Evolutionary conservation across 2,888 invertebrate species (phyloP).

Genomic region (Volucella inanis): DNA sequence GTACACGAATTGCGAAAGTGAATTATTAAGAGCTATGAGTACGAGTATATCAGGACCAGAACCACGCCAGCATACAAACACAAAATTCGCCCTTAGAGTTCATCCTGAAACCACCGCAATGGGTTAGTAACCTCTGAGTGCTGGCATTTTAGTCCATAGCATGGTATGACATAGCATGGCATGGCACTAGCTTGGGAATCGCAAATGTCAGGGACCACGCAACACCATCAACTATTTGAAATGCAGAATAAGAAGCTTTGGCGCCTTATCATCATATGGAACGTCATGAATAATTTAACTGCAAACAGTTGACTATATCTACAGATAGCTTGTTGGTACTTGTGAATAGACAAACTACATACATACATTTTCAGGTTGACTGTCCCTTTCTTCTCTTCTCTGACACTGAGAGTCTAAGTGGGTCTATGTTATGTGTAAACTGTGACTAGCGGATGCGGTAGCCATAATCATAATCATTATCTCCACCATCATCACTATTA

Average conservation of each 20-base stretch:
- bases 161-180: too few relatives aligned
- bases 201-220: constrained; percentile 44
- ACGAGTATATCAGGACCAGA: not conserved
- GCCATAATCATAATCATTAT: constrained; percentile 70
- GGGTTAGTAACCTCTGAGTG: constrained; percentile 66
- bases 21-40: constrained; percentile 59
- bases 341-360: too few relatives aligned
- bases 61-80: constrained; percentile 3
- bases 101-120: constrained; percentile 27
- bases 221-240: constrained; percentile 55
- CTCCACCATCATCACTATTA: constrained; percentile 49
- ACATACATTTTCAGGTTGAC: constrained; percentile 1
- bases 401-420: not conserved
- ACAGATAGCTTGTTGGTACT: too few relatives aligned
- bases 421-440: constrained; percentile 34
- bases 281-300: constrained; percentile 67
- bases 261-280: constrained; percentile 42
- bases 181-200: constrained; percentile 13
- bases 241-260: constrained; percentile 51
- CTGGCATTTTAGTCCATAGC: not conserved
- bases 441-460: constrained; percentile 62
- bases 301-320: constrained; percentile 58
- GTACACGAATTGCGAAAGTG: constrained; percentile 68
- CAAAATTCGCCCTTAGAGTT: constrained; percentile 13
- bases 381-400: constrained; percentile 7